Percentiles rank a stretch among this genome's conserved stretches.
These are phyloP conservation scores for Musca vetustissima DNA, from an alignment of 1,140 invertebrate genomes.

Conservation along the genomic window DNA sequence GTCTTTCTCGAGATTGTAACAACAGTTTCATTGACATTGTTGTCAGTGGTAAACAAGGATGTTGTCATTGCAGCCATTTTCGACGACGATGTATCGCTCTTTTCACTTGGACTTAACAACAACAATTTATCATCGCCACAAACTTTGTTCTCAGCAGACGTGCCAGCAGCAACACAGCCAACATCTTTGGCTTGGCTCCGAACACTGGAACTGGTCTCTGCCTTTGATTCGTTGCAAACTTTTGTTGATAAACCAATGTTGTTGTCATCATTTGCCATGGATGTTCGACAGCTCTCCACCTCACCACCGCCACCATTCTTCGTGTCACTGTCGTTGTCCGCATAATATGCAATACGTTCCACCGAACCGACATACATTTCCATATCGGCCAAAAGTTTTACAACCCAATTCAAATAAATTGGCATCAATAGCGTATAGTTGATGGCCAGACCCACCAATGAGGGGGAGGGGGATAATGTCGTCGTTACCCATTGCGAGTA, in stretches of 20 bases:
- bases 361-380: slow-evolving; percentile 80
- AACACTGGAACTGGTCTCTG: background rate
- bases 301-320: slow-evolving; percentile 38
- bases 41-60: slow-evolving; percentile 5
- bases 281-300: slow-evolving; percentile 32
- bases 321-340: slow-evolving; percentile 41
- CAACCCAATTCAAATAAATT: slow-evolving; percentile 80
- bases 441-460: slow-evolving; percentile 72
- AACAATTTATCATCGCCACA: slow-evolving; percentile 26
- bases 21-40: slow-evolving; percentile 18
- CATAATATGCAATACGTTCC: slow-evolving; percentile 68
- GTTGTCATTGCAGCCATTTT: background rate
- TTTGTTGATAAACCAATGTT: slow-evolving; percentile 1
- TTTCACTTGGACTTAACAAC: background rate
- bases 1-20: background rate
- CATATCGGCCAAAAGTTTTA: slow-evolving; percentile 76
- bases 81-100: background rate
- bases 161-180: background rate
- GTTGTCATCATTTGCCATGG: background rate
- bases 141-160: slow-evolving; percentile 35
- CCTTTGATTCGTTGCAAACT: background rate
- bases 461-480: slow-evolving; percentile 59
- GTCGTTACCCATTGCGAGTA: background rate
- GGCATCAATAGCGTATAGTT: slow-evolving; percentile 80
- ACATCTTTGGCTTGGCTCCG: background rate